Evolutionary conservation across 1,140 invertebrate species (phyloP).

Genomic region (Andricus grossulariae): DNA sequence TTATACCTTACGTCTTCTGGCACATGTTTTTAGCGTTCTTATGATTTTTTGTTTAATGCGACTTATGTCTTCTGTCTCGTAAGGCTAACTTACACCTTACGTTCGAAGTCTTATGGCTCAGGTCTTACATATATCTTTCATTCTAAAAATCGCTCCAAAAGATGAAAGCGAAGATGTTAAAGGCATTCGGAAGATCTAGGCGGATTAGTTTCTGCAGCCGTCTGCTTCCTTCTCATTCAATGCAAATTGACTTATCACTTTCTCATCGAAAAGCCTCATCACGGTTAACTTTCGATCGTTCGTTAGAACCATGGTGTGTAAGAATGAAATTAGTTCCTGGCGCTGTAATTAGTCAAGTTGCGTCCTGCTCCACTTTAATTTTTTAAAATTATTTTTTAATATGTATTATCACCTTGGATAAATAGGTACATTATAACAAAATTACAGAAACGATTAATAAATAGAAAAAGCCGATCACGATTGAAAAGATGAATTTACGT

Average conservation of each 20-base stretch:
- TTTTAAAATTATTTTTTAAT: not conserved
- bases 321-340: slow-evolving; percentile 23
- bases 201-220: not conserved
- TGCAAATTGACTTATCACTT: slow-evolving; percentile 24
- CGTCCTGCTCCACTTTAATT: not conserved
- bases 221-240: slow-evolving; percentile 15
- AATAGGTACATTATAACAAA: too few species aligned
- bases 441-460: too few species aligned
- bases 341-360: not conserved
- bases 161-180: slow-evolving; percentile 28
- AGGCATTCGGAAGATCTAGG: not conserved
- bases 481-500: too few species aligned
- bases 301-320: not conserved
- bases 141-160: not conserved
- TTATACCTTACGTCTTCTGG: too few species aligned
- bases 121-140: not conserved
- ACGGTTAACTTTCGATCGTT: slow-evolving; percentile 15
- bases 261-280: slow-evolving; percentile 27
- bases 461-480: too few species aligned
- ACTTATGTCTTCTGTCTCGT: not conserved
- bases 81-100: not conserved
- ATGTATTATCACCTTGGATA: too few species aligned
- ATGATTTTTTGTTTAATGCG: too few species aligned
- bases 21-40: too few species aligned
- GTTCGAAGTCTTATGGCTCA: not conserved